These are phyloP conservation scores for Protosalanx chinensis DNA, from an alignment of 2,797 vertebrate species.

Conservation along the genomic window DNA sequence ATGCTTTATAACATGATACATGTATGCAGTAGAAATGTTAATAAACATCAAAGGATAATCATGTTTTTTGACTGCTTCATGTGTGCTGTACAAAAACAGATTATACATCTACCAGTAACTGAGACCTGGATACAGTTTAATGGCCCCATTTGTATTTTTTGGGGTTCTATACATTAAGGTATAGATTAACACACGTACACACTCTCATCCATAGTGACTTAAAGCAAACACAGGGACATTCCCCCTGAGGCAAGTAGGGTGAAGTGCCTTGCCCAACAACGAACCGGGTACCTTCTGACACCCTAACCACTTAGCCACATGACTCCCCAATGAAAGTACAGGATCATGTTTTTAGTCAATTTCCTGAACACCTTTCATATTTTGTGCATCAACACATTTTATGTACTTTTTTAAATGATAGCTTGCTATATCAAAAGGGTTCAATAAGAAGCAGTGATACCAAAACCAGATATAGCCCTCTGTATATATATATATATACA, in stretches of 20 bases:
- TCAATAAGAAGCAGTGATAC: background rate
- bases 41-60: too few species aligned
- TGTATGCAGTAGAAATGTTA: too few species aligned
- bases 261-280: too few species aligned
- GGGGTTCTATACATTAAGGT: background rate
- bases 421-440: background rate
- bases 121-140: background rate
- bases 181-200: conserved; percentile 8
- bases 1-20: background rate
- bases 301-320: too few species aligned
- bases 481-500: conserved; percentile 55
- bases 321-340: too few species aligned
- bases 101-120: background rate
- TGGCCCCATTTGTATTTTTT: conserved; percentile 6
- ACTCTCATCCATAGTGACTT: too few species aligned
- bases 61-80: background rate
- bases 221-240: too few species aligned
- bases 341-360: conserved; percentile 1
- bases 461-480: background rate
- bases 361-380: too few species aligned
- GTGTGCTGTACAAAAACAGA: background rate
- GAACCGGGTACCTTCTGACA: too few species aligned
- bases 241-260: too few species aligned
- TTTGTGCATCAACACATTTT: too few species aligned
- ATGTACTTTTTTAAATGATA: too few species aligned